Evolutionary conservation across 1,140 invertebrate species (phyloP), one percentile per base, ranked within the genome.

Genomic region (Manduca sexta): DNA sequence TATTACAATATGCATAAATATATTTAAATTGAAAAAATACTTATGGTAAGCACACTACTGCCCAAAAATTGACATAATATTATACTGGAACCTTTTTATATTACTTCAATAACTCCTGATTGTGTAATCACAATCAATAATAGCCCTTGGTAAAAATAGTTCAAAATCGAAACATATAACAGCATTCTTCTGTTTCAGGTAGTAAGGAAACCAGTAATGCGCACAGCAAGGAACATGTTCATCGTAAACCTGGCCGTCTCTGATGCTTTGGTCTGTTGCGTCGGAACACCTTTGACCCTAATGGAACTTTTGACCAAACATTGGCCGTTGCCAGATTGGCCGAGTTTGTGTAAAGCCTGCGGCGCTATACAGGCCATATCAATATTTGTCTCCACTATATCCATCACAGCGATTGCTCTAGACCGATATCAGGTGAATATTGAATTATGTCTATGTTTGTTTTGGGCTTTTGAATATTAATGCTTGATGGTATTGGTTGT

Each of bases 201-300:
- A 11, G 89, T 93, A 14, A 85, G 92, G 44, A 95, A 95, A 69
- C 90, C 93, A 16, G 88, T 90, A 11, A 96, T 97, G 94, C 81
- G 94, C 21, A 96, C 94, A 17, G 93, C 94, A 6, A 82, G 94
- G 10, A 96, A 97, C 84, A 92, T 96, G 71, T 96, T 96, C 79
- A 96, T 97, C 49, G 90, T 95, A n/a, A 97, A 96, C 83, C 80
- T 96, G 59, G 95, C 95, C 5, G 91, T 95, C 7, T 95, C 94
- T 14, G 94, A 96, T 86, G 88, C 95, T 2, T 88, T 95, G 12
- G 87, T 96, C 11, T 96, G 94, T 72, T 87, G 94, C 46, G 92
- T 96, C 12, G 95, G 94, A 0, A 95, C 95, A 84, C 95, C 95
- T 8, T 87, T 96, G 40, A 96, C 95, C 13, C 77, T 96, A 34